Evolutionary conservation across 2,888 invertebrate genomes (phyloP), one percentile per base, ranked within the genome.

Genomic region (Ferdinandea cuprea): DNA sequence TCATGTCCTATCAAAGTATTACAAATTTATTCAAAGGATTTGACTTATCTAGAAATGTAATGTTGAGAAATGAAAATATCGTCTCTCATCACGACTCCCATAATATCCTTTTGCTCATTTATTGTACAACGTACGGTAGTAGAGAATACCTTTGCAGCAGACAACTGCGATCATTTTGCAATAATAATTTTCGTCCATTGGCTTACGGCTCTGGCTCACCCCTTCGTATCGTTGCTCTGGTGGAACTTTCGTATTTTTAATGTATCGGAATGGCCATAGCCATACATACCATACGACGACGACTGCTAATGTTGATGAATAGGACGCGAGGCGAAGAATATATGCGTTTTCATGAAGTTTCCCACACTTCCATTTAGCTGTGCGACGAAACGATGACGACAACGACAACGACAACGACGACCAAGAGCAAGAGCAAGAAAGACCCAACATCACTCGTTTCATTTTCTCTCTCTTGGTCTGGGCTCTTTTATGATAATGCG

Each of bases 221-320:
- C 66, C 50, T 58, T 59, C 46, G 44, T 42, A 3, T 25, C n/a
- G n/a, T 25, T 25, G 32, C 17, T 25, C 19, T 17, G 28, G 42
- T 61, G 13, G n/a, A 59, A 54, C 32, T 52, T 44, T 66, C 25
- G 13, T 15, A n/a, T n/a, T 30, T 54, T 59, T 17, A 54, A 72
- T 52, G 72, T 66, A 79, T 79, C 78, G 78, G 66, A 73, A 79
- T 73, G 72, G 73, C 52, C 72, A 52, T 44, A 65, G n/a, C n/a
- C n/a, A n/a, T n/a, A n/a, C n/a, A n/a, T n/a, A n/a, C n/a, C n/a
- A n/a, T n/a, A n/a, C n/a, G n/a, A n/a, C n/a, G n/a, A n/a, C 46
- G 78, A 72, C 50, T 42, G 71, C 28, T 42, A 32, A 44, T 58
- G 25, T 9, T 42, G 58, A 30, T 17, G 72, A 30, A 13, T 35